These are phyloP conservation scores for Anolis apletophallus DNA, from an alignment of 2,797 vertebrate genomes.

Conservation along the genomic window DNA sequence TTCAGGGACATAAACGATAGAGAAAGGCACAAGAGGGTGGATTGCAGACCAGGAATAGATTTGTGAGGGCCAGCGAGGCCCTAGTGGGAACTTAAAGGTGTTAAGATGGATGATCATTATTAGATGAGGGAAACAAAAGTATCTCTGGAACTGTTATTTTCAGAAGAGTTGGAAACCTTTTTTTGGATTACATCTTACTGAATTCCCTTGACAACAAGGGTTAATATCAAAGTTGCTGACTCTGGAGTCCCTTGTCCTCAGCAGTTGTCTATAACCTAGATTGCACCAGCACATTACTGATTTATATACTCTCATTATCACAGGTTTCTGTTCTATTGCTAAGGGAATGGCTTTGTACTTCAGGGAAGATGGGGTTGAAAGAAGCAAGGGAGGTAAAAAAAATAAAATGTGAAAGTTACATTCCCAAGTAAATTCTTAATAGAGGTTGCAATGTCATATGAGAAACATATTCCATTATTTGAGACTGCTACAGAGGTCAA, in stretches of 20 bases:
- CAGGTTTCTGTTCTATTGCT: background rate
- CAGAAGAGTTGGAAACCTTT: background rate
- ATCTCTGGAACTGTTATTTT: background rate
- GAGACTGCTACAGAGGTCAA: background rate
- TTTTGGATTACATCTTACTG: too few relatives aligned
- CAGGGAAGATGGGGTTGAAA: background rate
- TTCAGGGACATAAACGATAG: background rate
- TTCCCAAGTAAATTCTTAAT: background rate
- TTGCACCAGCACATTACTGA: background rate
- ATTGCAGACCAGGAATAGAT: too few relatives aligned
- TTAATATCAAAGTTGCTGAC: background rate
- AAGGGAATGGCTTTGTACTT: background rate
- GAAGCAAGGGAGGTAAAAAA: background rate
- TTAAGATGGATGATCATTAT: too few relatives aligned
- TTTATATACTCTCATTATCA: slow-evolving; percentile 3
- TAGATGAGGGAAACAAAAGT: too few relatives aligned
- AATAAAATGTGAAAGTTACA: background rate
- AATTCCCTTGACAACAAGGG: background rate
- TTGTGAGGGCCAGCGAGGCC: too few relatives aligned
- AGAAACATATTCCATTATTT: background rate
- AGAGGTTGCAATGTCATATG: background rate
- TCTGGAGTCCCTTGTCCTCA: background rate
- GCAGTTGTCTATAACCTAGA: background rate
- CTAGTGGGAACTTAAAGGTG: too few relatives aligned
- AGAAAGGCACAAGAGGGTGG: background rate